A percentile compares a stretch with the other conserved stretches of the same genome.
Evolutionary conservation across 2,113 vertebrate species (phyloP).

Genomic region (Tenrec ecaudatus): DNA sequence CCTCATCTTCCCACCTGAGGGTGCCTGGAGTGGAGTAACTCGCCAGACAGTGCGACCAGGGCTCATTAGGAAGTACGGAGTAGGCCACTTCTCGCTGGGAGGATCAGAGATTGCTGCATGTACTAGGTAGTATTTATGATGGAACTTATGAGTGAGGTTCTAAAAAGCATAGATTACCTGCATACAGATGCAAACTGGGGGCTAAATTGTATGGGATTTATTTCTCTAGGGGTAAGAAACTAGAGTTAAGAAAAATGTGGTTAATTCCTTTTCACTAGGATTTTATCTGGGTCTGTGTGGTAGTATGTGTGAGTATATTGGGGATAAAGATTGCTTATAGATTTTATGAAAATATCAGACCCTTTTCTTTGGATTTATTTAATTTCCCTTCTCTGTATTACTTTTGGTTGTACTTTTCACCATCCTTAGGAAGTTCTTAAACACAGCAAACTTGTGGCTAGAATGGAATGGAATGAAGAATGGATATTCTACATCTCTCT

Average conservation of each 20-base stretch:
- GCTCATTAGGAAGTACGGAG: background rate
- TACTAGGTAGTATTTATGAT: background rate
- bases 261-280: slow-evolving; percentile 18
- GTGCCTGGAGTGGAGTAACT: too few species aligned
- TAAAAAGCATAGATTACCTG: slow-evolving; percentile 16
- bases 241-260: background rate
- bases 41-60: too few species aligned
- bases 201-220: background rate
- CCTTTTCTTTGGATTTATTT: too few species aligned
- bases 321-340: background rate
- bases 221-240: background rate
- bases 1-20: too few species aligned
- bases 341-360: background rate
- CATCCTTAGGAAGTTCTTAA: too few species aligned
- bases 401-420: too few species aligned
- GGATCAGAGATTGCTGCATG: slow-evolving; percentile 18
- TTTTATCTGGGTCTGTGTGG: background rate
- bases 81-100: background rate
- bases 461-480: background rate
- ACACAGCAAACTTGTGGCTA: background rate
- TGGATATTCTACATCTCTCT: too few species aligned
- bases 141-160: background rate
- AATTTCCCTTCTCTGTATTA: too few species aligned
- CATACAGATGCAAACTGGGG: background rate
- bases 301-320: too few species aligned